Base-by-base conservation (phyloP, 2,113 vertebrate genomes). In the Oncorhynchus keta region DNA sequence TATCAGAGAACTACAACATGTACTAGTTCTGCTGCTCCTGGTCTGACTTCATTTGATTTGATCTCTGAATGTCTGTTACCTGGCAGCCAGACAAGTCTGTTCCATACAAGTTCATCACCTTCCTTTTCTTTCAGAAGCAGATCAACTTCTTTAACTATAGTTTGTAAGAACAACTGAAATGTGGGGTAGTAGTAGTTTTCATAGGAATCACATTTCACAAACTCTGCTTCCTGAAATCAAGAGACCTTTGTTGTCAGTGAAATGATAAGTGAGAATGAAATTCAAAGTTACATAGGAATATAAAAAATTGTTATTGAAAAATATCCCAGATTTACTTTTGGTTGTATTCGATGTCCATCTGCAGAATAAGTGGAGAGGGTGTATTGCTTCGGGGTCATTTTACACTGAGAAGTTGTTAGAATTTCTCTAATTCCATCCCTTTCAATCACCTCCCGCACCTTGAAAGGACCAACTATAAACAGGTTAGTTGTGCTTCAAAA, bases 361-460 rank as follows among this genome's bases (percentile, higher is more conserved):
- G 76, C 13, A 49, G 13, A 57, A 4, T 26, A 14, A 59, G 62
- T 70, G 0, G 4, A 61, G 28, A 83, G 65, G 11, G 57, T 70
- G 72, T 80, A 83, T 1, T 16, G n/a, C 69, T 57, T 72, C 13
- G 66, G 76, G 55, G 80, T 70, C 32, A 83, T 48, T 59, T 80
- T 45, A 0, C 79, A 83, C 28, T 76, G 24, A 0, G 72, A 55
- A 20, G 70, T 26, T 0, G 12, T 39, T 49, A 14, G 48, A 13
- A 84, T 26, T 78, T 26, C 0, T 65, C 76, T 8, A 55, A 39
- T 16, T 78, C 2, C 70, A 55, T 12, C 2, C 65, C 64, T 65
- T 78, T 68, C 72, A 81, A 35, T 35, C 59, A 73, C 73, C 24
- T 70, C 75, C 1, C 18, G 72, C 70, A 84, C 82, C 79, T 84